Evolutionary conservation across 2,797 vertebrate species (phyloP), one percentile per base, ranked within the genome.

Genomic region (Malurus splendens): DNA sequence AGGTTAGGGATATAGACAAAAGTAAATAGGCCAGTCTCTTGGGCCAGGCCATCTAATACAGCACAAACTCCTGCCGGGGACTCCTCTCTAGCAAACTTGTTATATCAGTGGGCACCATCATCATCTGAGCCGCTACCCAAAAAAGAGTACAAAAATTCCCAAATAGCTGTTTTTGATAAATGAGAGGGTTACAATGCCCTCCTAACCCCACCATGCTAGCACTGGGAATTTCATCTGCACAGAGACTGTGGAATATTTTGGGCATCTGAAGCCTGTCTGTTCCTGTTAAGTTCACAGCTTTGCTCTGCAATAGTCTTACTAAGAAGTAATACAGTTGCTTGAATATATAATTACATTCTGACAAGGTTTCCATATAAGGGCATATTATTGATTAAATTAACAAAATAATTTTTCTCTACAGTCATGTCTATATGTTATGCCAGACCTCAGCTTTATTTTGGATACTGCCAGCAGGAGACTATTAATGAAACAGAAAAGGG

Each of bases 361-460:
- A 78, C 22, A 86, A 64, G 33, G 50, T 60, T 91, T 78, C 79
- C 73, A 38, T 85, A 89, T 75, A 82, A 73, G 41, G 66, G 8
- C 36, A 76, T 62, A 65, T 55, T 91, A 66, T 51, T 62, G 73
- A 90, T 92, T 62, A 81, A 78, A 92, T 83, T 30, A 27, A 60
- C 55, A 80, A 45, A 70, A 55, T 22, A 5, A n/a, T 44, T 79
- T 52, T 72, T 78, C 57, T 87, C 4, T 42, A 48, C 39, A 55
- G 25, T 78, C 66, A 27, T 85, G 14, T 72, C 65, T 83, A 14
- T 72, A 66, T 27, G 39, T 83, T 78, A 62, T 62, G 33, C 66
- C 76, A 89, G 62, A 78, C 42, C 52, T 87, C 48, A 70, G 55
- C 61, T 68, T 91, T 78, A 55, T 78, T 91, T 89, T 86, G 85